Evolutionary conservation across 1,140 invertebrate species (phyloP).

Genomic region (Zaprionus capensis): DNA sequence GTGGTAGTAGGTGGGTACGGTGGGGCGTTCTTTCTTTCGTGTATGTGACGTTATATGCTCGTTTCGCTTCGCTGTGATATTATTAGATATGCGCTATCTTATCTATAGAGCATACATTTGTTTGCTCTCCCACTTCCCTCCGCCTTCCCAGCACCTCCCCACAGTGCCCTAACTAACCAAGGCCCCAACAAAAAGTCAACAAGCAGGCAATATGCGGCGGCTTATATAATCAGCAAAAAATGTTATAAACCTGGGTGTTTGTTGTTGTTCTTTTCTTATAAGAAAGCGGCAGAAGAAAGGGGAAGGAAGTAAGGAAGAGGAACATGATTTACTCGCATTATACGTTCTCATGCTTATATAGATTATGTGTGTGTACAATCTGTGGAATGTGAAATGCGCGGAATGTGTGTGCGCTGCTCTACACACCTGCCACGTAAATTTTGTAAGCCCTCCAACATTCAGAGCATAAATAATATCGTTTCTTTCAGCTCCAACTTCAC

Average conservation of each 20-base stretch:
- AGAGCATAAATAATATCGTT: constrained; percentile 56
- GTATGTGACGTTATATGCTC: constrained; percentile 75
- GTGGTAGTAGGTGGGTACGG: not conserved
- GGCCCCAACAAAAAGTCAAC: constrained; percentile 42
- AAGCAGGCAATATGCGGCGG: constrained; percentile 47
- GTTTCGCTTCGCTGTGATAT: constrained; percentile 66
- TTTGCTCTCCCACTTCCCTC: not conserved
- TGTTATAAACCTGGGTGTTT: not conserved
- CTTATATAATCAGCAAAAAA: constrained; percentile 66
- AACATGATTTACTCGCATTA: constrained; percentile 23
- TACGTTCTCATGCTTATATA: constrained; percentile 29
- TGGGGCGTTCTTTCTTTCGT: constrained; percentile 3
- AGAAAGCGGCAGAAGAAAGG: not conserved
- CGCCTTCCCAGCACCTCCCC: constrained; percentile 23
- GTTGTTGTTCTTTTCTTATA: not conserved
- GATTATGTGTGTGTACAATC: constrained; percentile 54
- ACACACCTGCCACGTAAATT: constrained; percentile 82
- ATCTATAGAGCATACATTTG: constrained; percentile 63
- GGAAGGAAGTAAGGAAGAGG: constrained; percentile 2
- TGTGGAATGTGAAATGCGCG: constrained; percentile 55
- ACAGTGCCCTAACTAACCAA: constrained; percentile 34
- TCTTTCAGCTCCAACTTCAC: constrained; percentile 37
- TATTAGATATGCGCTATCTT: constrained; percentile 82
- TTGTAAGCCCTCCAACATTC: constrained; percentile 52
- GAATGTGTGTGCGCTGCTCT: constrained; percentile 26